A percentile compares a stretch with the other conserved stretches of the same genome.
phyloP scores from a whole-genome alignment of 2,888 invertebrate species.

The Clostera curtula region DNA sequence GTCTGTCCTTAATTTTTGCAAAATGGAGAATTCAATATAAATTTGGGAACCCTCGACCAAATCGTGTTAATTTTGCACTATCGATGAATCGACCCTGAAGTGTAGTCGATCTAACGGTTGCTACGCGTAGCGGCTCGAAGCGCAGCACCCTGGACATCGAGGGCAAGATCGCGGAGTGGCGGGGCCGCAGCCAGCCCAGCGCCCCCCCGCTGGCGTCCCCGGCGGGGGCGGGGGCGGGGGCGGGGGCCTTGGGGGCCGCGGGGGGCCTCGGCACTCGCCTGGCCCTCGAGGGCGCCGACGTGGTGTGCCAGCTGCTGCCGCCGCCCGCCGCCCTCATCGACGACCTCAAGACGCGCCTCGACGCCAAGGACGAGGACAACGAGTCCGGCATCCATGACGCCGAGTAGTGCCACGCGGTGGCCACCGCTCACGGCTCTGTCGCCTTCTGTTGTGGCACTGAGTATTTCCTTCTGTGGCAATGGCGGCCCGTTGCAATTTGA shows the following conservation, averaged over 20 bases:
- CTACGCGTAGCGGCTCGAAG: slow-evolving; percentile 53
- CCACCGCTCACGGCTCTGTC: background rate
- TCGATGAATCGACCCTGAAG: background rate
- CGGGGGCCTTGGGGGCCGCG: slow-evolving; percentile 5
- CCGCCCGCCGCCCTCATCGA: slow-evolving; percentile 52
- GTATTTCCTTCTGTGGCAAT: no score
- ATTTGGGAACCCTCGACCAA: no score
- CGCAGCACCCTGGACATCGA: slow-evolving; percentile 71
- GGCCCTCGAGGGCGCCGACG: slow-evolving; percentile 48
- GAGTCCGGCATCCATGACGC: slow-evolving; percentile 67
- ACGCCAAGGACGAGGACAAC: slow-evolving; percentile 63
- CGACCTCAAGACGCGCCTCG: slow-evolving; percentile 60
- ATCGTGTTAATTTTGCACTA: no score
- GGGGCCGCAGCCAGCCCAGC: slow-evolving; percentile 33
- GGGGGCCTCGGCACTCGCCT: slow-evolving; percentile 19
- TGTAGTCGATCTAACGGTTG: slow-evolving; percentile 5
- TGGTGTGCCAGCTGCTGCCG: slow-evolving; percentile 53
- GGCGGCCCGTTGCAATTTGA: no score
- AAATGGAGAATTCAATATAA: no score
- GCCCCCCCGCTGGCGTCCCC: slow-evolving; percentile 25
- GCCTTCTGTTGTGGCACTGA: background rate
- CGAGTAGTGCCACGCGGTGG: slow-evolving; percentile 34
- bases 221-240: slow-evolving; percentile 7
- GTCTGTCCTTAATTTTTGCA: no score
- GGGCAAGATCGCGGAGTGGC: slow-evolving; percentile 68